Evolutionary conservation across 2,113 vertebrate genomes (phyloP).

Genomic region (Oncorhynchus gorbuscha): DNA sequence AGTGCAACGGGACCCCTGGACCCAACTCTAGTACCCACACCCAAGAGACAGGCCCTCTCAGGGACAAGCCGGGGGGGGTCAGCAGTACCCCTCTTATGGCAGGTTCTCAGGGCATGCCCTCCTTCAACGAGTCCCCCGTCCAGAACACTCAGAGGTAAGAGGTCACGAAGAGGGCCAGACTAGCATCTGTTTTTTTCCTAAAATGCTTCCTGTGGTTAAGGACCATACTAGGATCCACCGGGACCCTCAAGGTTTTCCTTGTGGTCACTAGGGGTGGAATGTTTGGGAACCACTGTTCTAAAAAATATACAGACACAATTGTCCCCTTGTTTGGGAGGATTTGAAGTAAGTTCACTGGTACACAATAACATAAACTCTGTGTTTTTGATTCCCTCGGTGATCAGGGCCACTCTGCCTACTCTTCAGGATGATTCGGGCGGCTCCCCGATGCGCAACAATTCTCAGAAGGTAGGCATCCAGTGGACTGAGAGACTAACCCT

Average conservation of each 20-base stretch:
- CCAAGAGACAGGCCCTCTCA: constrained; percentile 61
- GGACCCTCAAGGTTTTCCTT: too few species aligned
- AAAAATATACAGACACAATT: too few species aligned
- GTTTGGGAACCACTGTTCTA: too few species aligned
- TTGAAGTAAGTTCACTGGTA: too few species aligned
- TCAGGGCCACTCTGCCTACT: constrained; percentile 17
- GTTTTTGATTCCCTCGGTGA: constrained; percentile 22
- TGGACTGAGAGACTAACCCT: too few species aligned
- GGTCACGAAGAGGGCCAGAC: neutral
- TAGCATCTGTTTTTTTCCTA: too few species aligned
- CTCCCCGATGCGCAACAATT: constrained; percentile 34
- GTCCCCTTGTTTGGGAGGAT: too few species aligned
- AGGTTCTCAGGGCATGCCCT: constrained; percentile 74
- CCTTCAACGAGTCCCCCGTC: constrained; percentile 83
- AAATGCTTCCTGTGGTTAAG: too few species aligned
- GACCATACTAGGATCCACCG: too few species aligned
- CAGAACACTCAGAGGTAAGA: constrained; percentile 77
- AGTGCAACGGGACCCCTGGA: constrained; percentile 77
- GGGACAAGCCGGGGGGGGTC: constrained; percentile 55
- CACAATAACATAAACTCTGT: neutral
- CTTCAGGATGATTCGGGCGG: constrained; percentile 42
- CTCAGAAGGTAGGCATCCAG: constrained; percentile 46
- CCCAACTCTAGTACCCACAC: constrained; percentile 47
- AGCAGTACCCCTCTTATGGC: constrained; percentile 81
- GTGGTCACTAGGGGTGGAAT: too few species aligned